Evolutionary conservation across 1,140 invertebrate species (phyloP).

Genomic region (Cheumatopsyche charites): DNA sequence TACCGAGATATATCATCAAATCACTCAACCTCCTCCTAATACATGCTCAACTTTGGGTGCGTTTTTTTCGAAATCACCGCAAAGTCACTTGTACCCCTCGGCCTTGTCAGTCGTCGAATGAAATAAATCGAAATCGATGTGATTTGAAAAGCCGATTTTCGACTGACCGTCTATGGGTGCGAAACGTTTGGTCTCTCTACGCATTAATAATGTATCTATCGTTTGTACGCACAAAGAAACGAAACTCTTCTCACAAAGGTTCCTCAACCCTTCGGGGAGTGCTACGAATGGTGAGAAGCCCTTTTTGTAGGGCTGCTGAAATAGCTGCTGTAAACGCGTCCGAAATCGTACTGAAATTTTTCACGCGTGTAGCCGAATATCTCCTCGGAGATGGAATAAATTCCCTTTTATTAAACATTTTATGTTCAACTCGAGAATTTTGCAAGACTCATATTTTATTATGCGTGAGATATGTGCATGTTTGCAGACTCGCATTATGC

Average conservation of each 20-base stretch:
- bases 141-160: no score
- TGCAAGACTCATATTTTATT: neutral
- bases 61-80: no score
- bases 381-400: slow-evolving; percentile 6
- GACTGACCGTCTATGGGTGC: no score
- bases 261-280: neutral
- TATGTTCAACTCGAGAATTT: slow-evolving; percentile 13
- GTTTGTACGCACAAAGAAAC: neutral
- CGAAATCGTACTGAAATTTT: slow-evolving; percentile 13
- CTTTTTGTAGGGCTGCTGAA: neutral
- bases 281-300: neutral
- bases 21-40: no score
- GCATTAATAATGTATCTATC: slow-evolving; percentile 24
- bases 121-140: no score
- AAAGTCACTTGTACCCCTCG: no score
- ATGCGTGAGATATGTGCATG: neutral
- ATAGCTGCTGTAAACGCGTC: slow-evolving; percentile 6
- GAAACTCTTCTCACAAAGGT: neutral
- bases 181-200: neutral
- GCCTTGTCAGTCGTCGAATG: no score
- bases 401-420: slow-evolving; percentile 30
- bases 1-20: no score
- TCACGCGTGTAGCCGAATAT: slow-evolving; percentile 3
- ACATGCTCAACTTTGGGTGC: no score
- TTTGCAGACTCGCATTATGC: neutral